Percentiles rank a stretch among this genome's conserved stretches.
These are phyloP conservation scores for Centropristis striata DNA, from an alignment of 2,113 vertebrate species.

Conservation along the genomic window DNA sequence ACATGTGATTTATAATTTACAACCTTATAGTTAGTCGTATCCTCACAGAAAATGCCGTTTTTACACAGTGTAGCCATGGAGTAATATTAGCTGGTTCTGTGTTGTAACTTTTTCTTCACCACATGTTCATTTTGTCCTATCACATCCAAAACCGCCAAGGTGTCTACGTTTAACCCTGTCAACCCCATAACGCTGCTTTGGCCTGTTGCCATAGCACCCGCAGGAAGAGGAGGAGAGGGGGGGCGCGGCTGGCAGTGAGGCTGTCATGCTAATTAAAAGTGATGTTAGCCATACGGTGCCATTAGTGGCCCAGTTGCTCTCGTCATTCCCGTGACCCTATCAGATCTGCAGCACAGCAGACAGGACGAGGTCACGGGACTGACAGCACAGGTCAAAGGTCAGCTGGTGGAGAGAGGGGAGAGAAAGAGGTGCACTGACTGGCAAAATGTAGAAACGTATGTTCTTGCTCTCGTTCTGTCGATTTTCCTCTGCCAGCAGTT, in stretches of 20 bases:
- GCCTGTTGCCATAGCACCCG: conserved; percentile 66
- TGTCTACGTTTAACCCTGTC: conserved; percentile 55
- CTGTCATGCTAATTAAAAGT: conserved; percentile 81
- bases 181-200: conserved; percentile 21
- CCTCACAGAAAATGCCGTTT: neutral
- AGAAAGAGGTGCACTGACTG: conserved; percentile 20
- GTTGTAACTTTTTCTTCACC: conserved; percentile 11
- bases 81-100: neutral
- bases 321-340: conserved; percentile 58
- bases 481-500: conserved; percentile 2
- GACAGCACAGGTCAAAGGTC: conserved; percentile 71
- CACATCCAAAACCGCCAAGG: conserved; percentile 11
- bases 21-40: conserved; percentile 8
- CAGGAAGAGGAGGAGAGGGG: conserved; percentile 38
- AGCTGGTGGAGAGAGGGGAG: conserved; percentile 5
- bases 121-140: conserved; percentile 31
- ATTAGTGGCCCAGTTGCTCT: conserved; percentile 67
- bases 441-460: conserved; percentile 53
- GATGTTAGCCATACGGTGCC: conserved; percentile 70
- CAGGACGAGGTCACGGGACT: conserved; percentile 42
- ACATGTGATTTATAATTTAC: conserved; percentile 57
- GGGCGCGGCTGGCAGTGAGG: conserved; percentile 39
- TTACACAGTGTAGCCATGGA: neutral
- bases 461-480: conserved; percentile 21
- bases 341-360: conserved; percentile 40